Evolutionary conservation across 2,888 invertebrate species (phyloP).

Genomic region (Hofmannophila pseudospretella): DNA sequence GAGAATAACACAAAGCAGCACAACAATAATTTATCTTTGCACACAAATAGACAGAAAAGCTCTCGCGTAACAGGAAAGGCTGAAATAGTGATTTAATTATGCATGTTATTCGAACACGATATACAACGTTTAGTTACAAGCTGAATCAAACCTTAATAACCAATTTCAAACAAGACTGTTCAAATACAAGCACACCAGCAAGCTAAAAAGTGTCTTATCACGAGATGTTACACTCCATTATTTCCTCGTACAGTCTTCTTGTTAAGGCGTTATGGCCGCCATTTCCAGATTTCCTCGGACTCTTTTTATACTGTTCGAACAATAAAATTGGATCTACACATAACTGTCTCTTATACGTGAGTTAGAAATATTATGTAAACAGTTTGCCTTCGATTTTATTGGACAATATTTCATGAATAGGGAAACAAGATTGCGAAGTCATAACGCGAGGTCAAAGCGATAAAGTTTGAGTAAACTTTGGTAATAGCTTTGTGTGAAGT

Average conservation of each 20-base stretch:
- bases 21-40: slow-evolving; percentile 12
- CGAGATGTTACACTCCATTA: slow-evolving; percentile 16
- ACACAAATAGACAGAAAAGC: slow-evolving; percentile 11
- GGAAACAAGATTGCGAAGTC: slow-evolving; percentile 38
- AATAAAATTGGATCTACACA: slow-evolving; percentile 59
- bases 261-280: slow-evolving; percentile 24
- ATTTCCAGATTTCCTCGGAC: slow-evolving; percentile 17
- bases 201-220: slow-evolving; percentile 23
- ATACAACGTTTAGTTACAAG: slow-evolving; percentile 55
- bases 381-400: slow-evolving; percentile 48
- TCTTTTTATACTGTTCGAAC: slow-evolving; percentile 65
- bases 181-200: slow-evolving; percentile 16
- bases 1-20: slow-evolving; percentile 12
- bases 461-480: slow-evolving; percentile 11
- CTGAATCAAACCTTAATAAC: slow-evolving; percentile 61
- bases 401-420: slow-evolving; percentile 42
- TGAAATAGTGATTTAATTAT: slow-evolving; percentile 42
- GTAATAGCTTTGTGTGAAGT: slow-evolving; percentile 9
- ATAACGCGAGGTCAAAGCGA: slow-evolving; percentile 32
- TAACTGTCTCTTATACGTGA: slow-evolving; percentile 52
- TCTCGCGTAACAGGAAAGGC: slow-evolving; percentile 29
- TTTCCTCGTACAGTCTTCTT: slow-evolving; percentile 15
- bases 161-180: slow-evolving; percentile 19
- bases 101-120: slow-evolving; percentile 45
- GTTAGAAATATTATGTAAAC: slow-evolving; percentile 50